Evolutionary conservation across 2,797 vertebrate species (phyloP), one percentile per base, ranked within the genome.

Genomic region (Notamacropus eugenii): DNA sequence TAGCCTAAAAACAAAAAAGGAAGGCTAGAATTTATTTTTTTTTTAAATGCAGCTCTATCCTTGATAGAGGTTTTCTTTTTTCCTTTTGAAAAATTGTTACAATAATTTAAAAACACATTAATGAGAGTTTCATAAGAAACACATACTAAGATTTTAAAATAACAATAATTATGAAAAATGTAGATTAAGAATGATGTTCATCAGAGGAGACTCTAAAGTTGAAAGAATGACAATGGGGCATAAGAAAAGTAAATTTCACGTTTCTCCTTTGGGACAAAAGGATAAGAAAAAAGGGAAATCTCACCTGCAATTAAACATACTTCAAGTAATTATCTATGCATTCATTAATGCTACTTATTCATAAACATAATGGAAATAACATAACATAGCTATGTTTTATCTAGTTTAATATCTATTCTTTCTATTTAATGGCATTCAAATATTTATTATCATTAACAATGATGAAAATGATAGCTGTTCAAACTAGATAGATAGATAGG

Each of bases 101-200:
- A 67, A 95, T 91, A 16, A 5, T n/a, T 67, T 34, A n/a, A 34
- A 59, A 67, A 34, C 31, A n/a, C 14, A 67, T 14, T 67, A 67
- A 67, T 67, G 13, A 67, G 29, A 62, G 62, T 67, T 67, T 67
- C 34, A 67, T 67, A 67, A n/a, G 62, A 19, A 62, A 12, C 11
- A 14, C 31, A n/a, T 13, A n/a, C 34, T 67, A 9, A 34, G 31
- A 34, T 34, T 58, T 34, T 31, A 29, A 67, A 67, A 62, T 31
- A 62, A n/a, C n/a, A n/a, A 59, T 34, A 13, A 67, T 67, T 8
- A 9, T 29, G 50, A 9, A 34, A 46, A 59, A 55, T 34, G 12
- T 34, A 92, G 93, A 90, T 94, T 95, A 90, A 93, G 90, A 96
- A 93, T 92, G 50, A 96, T 91, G 52, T n/a, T 31, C 67, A 54